These are phyloP conservation scores for Lasaia peninsularis DNA, from an alignment of 1,140 invertebrate species.

Conservation along the genomic window DNA sequence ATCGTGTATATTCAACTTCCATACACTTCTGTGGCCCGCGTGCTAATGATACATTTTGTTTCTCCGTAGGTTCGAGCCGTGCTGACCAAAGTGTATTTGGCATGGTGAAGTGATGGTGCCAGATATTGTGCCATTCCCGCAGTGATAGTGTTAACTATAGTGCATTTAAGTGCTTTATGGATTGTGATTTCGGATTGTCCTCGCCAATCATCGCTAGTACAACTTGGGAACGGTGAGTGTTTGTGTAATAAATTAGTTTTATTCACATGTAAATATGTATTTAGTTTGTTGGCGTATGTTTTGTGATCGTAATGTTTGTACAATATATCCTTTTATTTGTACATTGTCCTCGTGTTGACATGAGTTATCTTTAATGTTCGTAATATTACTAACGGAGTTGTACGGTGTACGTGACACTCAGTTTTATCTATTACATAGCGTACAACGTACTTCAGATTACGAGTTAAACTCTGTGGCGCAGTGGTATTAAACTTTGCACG, in stretches of 20 bases:
- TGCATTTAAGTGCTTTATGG: slow-evolving; percentile 69
- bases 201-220: slow-evolving; percentile 63
- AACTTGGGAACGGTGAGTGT: slow-evolving; percentile 64
- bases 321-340: slow-evolving; percentile 13
- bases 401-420: slow-evolving; percentile 1
- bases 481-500: background rate
- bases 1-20: slow-evolving; percentile 22
- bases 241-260: slow-evolving; percentile 13
- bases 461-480: background rate
- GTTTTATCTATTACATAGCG: slow-evolving; percentile 20
- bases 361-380: slow-evolving; percentile 22
- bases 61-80: slow-evolving; percentile 58
- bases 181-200: slow-evolving; percentile 74
- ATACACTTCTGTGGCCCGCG: slow-evolving; percentile 28
- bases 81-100: slow-evolving; percentile 40
- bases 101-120: slow-evolving; percentile 71
- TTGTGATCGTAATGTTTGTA: slow-evolving; percentile 4
- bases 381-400: slow-evolving; percentile 13
- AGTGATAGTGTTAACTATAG: slow-evolving; percentile 73
- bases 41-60: slow-evolving; percentile 57
- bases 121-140: slow-evolving; percentile 47
- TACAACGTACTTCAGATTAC: background rate
- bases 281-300: slow-evolving; percentile 7
- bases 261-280: slow-evolving; percentile 3
- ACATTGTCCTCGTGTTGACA: slow-evolving; percentile 12